phyloP scores from a whole-genome alignment of 2,888 invertebrate species.

The Epicampocera succincta region DNA sequence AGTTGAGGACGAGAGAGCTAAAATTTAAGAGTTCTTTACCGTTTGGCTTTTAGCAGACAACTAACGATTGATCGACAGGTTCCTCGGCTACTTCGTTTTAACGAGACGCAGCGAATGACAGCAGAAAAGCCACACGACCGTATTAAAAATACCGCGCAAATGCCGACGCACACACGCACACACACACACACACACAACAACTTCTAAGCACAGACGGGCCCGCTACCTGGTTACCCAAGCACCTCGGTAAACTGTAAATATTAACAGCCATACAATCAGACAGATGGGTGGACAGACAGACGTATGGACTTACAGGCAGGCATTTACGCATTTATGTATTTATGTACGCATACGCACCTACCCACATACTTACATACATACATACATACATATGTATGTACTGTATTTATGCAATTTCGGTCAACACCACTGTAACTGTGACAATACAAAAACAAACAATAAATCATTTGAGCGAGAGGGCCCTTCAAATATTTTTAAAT shows the following conservation, averaged over 20 bases:
- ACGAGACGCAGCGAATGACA: conserved; percentile 72
- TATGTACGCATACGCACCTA: conserved; percentile 9
- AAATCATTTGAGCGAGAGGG: conserved; percentile 10
- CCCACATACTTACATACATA: conserved; percentile 1
- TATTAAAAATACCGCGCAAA: conserved; percentile 67
- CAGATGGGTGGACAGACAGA: conserved; percentile 7
- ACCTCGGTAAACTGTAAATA: conserved; percentile 56
- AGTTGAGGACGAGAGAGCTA: background rate
- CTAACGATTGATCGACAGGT: conserved; percentile 81
- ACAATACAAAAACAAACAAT: background rate
- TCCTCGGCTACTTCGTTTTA: conserved; percentile 77
- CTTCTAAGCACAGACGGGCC: background rate
- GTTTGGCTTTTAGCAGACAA: conserved; percentile 78
- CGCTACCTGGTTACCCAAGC: conserved; percentile 66
- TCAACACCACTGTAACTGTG: background rate
- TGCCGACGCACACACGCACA: conserved; percentile 52
- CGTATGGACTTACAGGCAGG: background rate
- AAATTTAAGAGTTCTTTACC: conserved; percentile 73
- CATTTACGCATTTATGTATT: too few species aligned
- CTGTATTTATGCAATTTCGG: background rate
- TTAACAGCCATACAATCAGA: background rate
- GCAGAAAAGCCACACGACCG: conserved; percentile 71
- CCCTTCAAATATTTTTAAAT: conserved; percentile 39
- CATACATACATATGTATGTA: conserved; percentile 1
- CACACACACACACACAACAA: background rate